These are phyloP conservation scores for Vanessa atalanta DNA, from an alignment of 1,140 invertebrate species.

Conservation along the genomic window DNA sequence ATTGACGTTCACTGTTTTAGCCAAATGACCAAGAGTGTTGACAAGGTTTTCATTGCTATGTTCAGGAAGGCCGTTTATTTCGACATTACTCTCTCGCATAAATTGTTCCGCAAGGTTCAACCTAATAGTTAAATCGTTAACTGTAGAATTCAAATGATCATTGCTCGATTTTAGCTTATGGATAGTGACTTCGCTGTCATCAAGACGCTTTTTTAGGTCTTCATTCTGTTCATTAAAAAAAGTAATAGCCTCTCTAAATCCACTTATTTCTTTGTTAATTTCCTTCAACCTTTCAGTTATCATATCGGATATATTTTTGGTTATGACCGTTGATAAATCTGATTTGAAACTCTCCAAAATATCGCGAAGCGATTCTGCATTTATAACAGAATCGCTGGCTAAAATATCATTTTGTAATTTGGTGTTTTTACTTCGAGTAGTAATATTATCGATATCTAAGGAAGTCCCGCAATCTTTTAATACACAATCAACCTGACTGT, in stretches of 20 bases:
- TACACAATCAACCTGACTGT: conserved; percentile 1
- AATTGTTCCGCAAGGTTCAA: conserved; percentile 27
- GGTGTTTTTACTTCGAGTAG: conserved; percentile 4
- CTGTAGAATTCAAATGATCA: conserved; percentile 14
- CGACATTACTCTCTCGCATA: conserved; percentile 34
- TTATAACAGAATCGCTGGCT: conserved; percentile 2
- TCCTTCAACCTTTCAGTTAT: conserved; percentile 19
- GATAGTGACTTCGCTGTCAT: conserved; percentile 16
- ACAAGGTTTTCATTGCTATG: conserved; percentile 30
- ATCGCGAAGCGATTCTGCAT: conserved; percentile 1
- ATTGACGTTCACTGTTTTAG: too few species aligned
- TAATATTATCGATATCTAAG: conserved; percentile 10
- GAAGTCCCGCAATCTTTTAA: not conserved
- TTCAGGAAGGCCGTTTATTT: conserved; percentile 38
- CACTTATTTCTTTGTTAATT: conserved; percentile 24
- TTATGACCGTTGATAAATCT: conserved; percentile 3
- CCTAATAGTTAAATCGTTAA: conserved; percentile 24
- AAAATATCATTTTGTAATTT: not conserved
- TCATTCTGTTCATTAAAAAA: conserved; percentile 35
- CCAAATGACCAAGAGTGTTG: not conserved
- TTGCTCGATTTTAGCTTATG: conserved; percentile 24
- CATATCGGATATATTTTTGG: conserved; percentile 11
- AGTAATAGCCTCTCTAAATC: conserved; percentile 28
- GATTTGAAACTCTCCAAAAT: conserved; percentile 3
- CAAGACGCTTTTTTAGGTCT: conserved; percentile 18